Base-by-base conservation (phyloP, 1,140 invertebrate species). In the Pissodes strobi region DNA sequence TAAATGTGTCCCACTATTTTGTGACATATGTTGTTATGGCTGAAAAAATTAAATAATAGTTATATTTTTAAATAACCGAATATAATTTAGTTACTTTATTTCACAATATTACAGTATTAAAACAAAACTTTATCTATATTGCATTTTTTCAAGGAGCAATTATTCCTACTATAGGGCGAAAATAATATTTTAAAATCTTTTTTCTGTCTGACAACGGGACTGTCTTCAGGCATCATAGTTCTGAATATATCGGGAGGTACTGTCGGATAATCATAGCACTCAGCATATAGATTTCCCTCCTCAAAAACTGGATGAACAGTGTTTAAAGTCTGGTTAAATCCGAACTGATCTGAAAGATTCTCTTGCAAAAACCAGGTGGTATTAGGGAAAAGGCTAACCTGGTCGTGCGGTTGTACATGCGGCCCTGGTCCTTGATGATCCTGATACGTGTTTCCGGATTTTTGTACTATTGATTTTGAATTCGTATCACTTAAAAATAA, bases 241-340 rank as follows among this genome's bases (percentile, higher is more conserved):
- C 19, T 21, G 17, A 30, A 58, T 19, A 48, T 2, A 30, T 48
- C 43, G 1, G 1, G 3, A 10, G 41, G 19, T 17, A 46, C 41
- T 17, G 43, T 46, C 1, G 43, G n/a, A 48, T 17, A 58, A 2
- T 18, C 56, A 34, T 46, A 58, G 46, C 15, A 30, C 17, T 58
- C 38, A 6, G 56, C 56, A 27, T 58, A 58, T 8, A 46, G 13
- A 58, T 58, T 58, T 21, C 56, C 56, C 17, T 48, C 23, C n/a
- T 34, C 12, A 45, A 58, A 58, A 10, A 58, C 21, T 10, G 56
- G 56, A 19, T 45, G 10, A 19, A 58, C 25, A n/a, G 23, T 34
- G n/a, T 37, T 45, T 12, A 58, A 21, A 30, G 22, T 58, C 13
- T 37, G 8, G 21, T 48, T 58, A 25, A 48, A 58, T 10, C 56